These are phyloP conservation scores for Conomelus anceps DNA, from an alignment of 2,888 invertebrate genomes.

Conservation along the genomic window DNA sequence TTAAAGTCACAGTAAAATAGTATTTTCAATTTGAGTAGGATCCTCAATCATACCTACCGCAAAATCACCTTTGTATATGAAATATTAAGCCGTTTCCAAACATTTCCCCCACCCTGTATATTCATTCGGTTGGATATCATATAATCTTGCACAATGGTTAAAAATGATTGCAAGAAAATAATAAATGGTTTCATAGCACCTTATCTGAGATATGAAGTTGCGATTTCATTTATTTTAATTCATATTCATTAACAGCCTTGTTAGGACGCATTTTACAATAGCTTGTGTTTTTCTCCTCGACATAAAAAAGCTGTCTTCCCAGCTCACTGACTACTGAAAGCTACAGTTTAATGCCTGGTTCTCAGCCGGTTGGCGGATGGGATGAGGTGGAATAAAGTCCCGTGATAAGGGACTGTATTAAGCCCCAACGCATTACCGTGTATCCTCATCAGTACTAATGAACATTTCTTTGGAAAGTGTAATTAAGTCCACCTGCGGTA, in stretches of 20 bases:
- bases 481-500: neutral
- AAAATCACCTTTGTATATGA: too few species aligned
- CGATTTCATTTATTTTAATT: neutral
- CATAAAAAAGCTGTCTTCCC: neutral
- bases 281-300: neutral
- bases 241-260: neutral
- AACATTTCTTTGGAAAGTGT: neutral
- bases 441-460: neutral
- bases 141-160: neutral
- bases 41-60: too few species aligned
- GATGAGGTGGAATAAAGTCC: neutral
- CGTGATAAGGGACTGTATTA: neutral
- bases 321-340: neutral
- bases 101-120: too few species aligned
- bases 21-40: too few species aligned
- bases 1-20: too few species aligned
- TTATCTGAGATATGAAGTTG: too few species aligned
- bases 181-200: neutral
- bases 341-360: neutral
- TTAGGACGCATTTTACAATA: neutral
- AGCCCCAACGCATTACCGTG: neutral
- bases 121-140: too few species aligned
- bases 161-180: neutral
- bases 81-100: too few species aligned
- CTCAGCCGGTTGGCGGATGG: neutral